Percentiles rank a stretch among this genome's conserved stretches.
Evolutionary conservation across 2,113 vertebrate species (phyloP).

Genomic region (Lampris megalopsis): DNA sequence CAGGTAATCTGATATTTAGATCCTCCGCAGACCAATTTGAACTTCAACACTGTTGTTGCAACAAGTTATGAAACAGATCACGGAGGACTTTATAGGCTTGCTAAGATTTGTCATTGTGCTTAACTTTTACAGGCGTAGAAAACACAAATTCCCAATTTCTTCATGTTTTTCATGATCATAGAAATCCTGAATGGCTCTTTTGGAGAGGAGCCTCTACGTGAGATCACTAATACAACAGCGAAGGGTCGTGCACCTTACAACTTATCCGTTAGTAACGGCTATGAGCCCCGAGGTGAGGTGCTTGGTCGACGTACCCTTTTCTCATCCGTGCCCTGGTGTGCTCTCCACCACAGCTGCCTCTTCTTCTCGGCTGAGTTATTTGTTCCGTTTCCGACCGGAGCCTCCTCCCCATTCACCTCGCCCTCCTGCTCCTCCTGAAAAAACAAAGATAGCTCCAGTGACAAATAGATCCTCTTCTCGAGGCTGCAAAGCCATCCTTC

Average conservation of each 20-base stretch:
- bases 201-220: background rate
- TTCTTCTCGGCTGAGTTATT: conserved; percentile 86
- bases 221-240: background rate
- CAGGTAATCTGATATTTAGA: no score
- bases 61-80: no score
- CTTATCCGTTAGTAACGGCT: conserved; percentile 6
- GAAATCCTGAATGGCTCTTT: background rate
- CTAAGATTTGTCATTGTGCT: no score
- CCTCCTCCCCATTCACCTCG: conserved; percentile 83
- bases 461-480: background rate
- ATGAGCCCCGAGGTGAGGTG: background rate
- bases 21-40: no score
- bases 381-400: conserved; percentile 74
- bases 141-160: no score
- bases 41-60: no score
- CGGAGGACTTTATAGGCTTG: no score
- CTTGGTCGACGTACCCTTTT: conserved; percentile 86
- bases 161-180: no score
- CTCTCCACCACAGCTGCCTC: conserved; percentile 90
- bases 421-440: conserved; percentile 78
- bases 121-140: background rate
- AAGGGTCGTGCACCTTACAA: background rate
- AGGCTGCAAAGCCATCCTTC: background rate
- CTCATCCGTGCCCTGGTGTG: conserved; percentile 90
- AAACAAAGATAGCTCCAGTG: conserved; percentile 48